These are phyloP conservation scores for Zoroaster sp. DNA, from an alignment of 53 echinoderm and acorn worm species.

Conservation along the genomic window DNA sequence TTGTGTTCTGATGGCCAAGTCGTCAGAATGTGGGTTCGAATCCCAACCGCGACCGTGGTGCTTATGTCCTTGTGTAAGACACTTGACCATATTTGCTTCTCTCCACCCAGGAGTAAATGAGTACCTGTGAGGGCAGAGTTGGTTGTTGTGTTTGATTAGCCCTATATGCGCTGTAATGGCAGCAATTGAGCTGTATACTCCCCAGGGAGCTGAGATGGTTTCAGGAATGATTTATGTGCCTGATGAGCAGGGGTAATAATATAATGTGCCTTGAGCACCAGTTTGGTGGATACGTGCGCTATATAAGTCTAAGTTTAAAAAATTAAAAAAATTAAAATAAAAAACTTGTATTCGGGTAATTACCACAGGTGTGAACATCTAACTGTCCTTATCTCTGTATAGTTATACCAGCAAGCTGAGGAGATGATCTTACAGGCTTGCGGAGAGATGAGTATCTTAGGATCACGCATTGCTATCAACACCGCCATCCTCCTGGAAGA, in stretches of 20 bases:
- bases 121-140: too few relatives aligned
- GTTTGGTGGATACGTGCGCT: neutral
- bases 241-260: neutral
- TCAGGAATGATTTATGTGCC: too few relatives aligned
- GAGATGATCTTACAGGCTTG: constrained; percentile 71
- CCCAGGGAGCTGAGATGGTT: too few relatives aligned
- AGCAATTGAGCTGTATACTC: too few relatives aligned
- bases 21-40: too few relatives aligned
- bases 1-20: too few relatives aligned
- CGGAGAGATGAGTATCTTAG: constrained; percentile 86
- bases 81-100: too few relatives aligned
- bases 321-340: neutral
- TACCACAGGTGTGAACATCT: neutral
- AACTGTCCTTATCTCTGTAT: neutral
- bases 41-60: too few relatives aligned
- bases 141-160: too few relatives aligned
- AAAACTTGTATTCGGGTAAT: neutral
- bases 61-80: too few relatives aligned
- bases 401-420: constrained; percentile 76
- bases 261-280: neutral
- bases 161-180: too few relatives aligned
- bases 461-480: constrained; percentile 76
- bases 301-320: neutral
- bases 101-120: too few relatives aligned
- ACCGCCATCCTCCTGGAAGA: constrained; percentile 77